Base-by-base conservation (phyloP, 2,113 vertebrate genomes). In the Sialia sialis region DNA sequence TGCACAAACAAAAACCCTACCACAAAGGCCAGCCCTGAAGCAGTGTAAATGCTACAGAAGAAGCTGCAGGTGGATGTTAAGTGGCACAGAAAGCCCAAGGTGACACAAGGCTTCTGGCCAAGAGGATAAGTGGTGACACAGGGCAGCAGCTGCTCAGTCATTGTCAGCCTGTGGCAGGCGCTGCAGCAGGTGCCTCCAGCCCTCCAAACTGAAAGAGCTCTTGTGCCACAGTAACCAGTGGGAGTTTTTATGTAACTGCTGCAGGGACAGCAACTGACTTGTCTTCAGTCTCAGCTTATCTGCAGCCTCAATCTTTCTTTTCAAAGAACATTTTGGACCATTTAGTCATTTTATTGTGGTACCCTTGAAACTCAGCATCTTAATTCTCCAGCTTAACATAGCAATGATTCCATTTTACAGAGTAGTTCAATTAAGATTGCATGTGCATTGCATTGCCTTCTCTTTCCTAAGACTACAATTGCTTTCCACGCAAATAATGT, bases 71-170 rank as follows among this genome's bases (percentile, higher is more conserved):
- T 95, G 91, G 89, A 76, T 68, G 49, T 56, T 56, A 60, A 92
- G 17, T 4, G 60, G 85, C 39, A 84, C 73, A 94, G 87, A 68
- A 64, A 77, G 68, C 51, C 79, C 70, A 91, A 95, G 93, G 91
- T 91, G 55, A 56, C 62, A 79, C 9, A 87, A 4, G 8, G 66
- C 91, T 44, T 13, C 66, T 30, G 44, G 89, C 77, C 74, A 87
- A 84, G 66, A 64, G 87, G 80, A 25, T 86, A 67, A 94, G 80
- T 27, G 48, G 49, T 10, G 56, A 68, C 68, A 59, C 56, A 60
- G 74, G 44, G 73, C 93, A 94, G 56, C 94, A 94, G 95, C 91
- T 96, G 95, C 91, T 94, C 14, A 10, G 19, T 81, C 21, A 81
- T 29, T 95, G 80, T 91, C 73, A 48, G 44, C 25, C 18, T 9